phyloP scores from a whole-genome alignment of 1,140 invertebrate species.

The Penaeus vannamei region DNA sequence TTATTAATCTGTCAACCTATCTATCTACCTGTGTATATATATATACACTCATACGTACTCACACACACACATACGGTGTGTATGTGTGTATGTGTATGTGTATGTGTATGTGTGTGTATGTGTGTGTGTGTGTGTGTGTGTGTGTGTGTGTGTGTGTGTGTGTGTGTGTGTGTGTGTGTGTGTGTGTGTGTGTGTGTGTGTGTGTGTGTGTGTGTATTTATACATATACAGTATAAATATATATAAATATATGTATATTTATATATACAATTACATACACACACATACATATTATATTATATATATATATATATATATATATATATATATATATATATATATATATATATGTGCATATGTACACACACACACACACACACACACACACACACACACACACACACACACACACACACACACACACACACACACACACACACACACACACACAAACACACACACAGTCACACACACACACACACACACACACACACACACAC shows the following conservation, averaged over 20 bases:
- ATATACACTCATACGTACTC: neutral
- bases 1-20: neutral
- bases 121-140: neutral
- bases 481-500: neutral
- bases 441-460: neutral
- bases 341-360: neutral
- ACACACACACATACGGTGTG: neutral
- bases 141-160: neutral
- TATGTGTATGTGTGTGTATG: neutral
- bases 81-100: slow-evolving; percentile 7
- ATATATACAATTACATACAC: neutral
- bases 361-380: neutral
- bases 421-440: neutral
- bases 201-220: neutral
- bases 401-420: neutral
- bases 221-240: neutral
- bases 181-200: neutral
- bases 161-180: neutral
- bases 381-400: neutral
- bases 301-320: slow-evolving; percentile 27
- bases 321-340: slow-evolving; percentile 22
- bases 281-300: neutral
- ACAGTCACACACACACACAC: neutral
- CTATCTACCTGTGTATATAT: neutral
- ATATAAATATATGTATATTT: neutral